Conservation (phyloP, 2,888 invertebrate genomes). For the Aphodius sticticus region DNA sequence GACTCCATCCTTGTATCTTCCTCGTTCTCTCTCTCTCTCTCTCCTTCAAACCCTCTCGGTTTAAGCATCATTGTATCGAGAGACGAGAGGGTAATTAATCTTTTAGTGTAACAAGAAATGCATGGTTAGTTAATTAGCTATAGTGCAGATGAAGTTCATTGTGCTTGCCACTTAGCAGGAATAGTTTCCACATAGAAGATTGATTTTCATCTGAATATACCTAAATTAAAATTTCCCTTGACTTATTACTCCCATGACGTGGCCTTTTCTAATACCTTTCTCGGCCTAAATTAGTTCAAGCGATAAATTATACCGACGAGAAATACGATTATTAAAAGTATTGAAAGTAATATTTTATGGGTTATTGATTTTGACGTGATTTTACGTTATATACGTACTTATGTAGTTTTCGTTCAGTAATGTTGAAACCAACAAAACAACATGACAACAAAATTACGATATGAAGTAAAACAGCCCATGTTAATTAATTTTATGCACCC, state of each 20-base stretch:
- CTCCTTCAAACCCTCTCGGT: not conserved
- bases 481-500: not conserved
- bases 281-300: not conserved
- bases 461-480: not conserved
- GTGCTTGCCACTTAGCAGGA: not conserved
- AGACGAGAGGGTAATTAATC: not conserved
- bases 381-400: not conserved
- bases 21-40: not conserved
- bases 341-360: not conserved
- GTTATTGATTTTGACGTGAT: not conserved
- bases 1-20: not conserved
- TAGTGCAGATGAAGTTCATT: not conserved
- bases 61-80: not conserved
- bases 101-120: not conserved
- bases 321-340: not conserved
- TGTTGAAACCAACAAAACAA: not conserved
- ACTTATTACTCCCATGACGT: slow-evolving; percentile 35
- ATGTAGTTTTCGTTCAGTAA: not conserved
- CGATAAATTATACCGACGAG: not conserved
- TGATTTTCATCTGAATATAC: slow-evolving; percentile 32
- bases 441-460: not conserved
- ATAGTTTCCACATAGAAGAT: slow-evolving; percentile 15
- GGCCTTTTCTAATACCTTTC: not conserved
- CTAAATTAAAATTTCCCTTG: slow-evolving; percentile 33
- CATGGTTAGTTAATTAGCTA: not conserved